Evolutionary conservation across 1,140 invertebrate species (phyloP).

Genomic region (Drosophila pruinosa): DNA sequence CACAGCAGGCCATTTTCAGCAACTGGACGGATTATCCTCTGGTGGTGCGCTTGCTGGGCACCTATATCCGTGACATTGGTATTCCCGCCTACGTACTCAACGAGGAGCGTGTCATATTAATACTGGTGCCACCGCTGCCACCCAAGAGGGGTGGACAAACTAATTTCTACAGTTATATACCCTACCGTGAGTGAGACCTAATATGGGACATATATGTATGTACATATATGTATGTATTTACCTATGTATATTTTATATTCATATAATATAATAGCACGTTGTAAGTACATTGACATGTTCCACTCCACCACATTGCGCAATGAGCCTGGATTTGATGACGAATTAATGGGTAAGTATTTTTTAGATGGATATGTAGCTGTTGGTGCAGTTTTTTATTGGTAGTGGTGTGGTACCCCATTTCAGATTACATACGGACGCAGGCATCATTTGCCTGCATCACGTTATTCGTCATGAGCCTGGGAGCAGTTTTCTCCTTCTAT

Average conservation of each 20-base stretch:
- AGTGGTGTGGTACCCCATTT: slow-evolving; percentile 79
- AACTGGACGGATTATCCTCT: slow-evolving; percentile 70
- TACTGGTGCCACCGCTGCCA: slow-evolving; percentile 71
- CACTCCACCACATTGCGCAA: slow-evolving; percentile 83
- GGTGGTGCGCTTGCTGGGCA: slow-evolving; percentile 64
- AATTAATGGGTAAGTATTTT: slow-evolving; percentile 85
- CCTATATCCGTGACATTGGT: slow-evolving; percentile 71
- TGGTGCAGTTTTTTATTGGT: slow-evolving; percentile 50
- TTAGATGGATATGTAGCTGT: no score
- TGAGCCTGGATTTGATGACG: slow-evolving; percentile 85
- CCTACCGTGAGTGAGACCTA: slow-evolving; percentile 60
- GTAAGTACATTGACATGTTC: slow-evolving; percentile 86
- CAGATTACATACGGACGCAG: slow-evolving; percentile 92
- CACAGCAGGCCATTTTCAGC: slow-evolving; percentile 66
- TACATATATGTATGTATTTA: no score
- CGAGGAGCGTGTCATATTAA: slow-evolving; percentile 66
- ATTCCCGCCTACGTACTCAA: slow-evolving; percentile 70
- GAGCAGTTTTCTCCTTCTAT: slow-evolving; percentile 92
- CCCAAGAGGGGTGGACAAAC: slow-evolving; percentile 60
- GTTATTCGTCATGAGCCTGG: slow-evolving; percentile 90
- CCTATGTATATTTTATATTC: neutral
- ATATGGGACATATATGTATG: no score
- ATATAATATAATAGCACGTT: slow-evolving; percentile 83
- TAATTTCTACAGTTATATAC: slow-evolving; percentile 68
- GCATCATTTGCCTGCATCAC: slow-evolving; percentile 93